Base-by-base conservation (phyloP, 2,797 vertebrate genomes). In the Tympanoctomys barrerae region DNA sequence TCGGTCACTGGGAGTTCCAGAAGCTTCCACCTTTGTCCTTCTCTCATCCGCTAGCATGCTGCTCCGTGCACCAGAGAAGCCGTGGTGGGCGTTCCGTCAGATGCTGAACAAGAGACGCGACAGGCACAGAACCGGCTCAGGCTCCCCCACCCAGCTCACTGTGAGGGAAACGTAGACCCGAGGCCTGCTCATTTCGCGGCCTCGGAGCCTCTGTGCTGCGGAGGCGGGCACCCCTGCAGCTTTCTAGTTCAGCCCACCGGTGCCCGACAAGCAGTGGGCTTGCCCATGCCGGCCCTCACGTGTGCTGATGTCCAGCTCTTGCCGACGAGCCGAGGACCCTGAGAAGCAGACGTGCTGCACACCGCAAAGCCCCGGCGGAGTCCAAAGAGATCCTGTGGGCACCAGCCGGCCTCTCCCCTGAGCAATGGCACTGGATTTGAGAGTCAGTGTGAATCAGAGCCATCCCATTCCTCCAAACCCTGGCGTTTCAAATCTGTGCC, bases 221-320 rank as follows among this genome's bases (percentile, higher is more conserved):
- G 68, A 14, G 2, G 36, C 9, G 10, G 8, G 36, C 12, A 31
- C 13, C 54, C 33, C 61, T 22, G 11, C 19, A 79, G n/a, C 59
- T 62, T 83, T 92, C 82, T 90, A 89, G 46, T 66, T 62, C 77
- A n/a, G 46, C 87, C 46, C 42, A 64, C 42, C n/a, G 82, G 19
- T 24, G 12, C 18, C 54, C 64, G 81, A 68, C 31, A 24, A 19
- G 13, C 19, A 42, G 26, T 39, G 85, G 80, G 61, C 7, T 13
- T 70, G 9, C 66, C 77, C 39, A 75, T 12, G 52, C 79, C 88
- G 28, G 54, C 26, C 46, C 39, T 78, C 81, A 31, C 61, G 31
- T 28, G 77, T 26, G 18, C 31, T 57, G 1, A 24, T 33, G 21
- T 80, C 12, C 54, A 82, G 22, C 19, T 54, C 59, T 90, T 7